Conservation (phyloP, 2,113 vertebrate species). For the Heterotilapia buettikoferi region DNA sequence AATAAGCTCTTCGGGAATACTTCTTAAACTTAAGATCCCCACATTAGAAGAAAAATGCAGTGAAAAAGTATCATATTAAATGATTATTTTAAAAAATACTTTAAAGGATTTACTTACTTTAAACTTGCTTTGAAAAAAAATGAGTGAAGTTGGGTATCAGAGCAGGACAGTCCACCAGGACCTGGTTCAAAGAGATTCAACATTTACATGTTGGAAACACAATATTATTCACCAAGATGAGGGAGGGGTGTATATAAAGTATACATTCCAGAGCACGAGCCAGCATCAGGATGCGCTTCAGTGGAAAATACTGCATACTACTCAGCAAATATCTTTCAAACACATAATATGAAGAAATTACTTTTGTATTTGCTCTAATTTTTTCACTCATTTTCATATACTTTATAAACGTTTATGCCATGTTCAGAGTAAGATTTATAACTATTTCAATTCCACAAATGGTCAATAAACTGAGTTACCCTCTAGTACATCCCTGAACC, state of each 20-base stretch:
- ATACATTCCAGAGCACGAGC: not conserved
- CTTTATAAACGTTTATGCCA: not conserved
- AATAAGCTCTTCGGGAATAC: not conserved
- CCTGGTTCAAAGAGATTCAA: not conserved
- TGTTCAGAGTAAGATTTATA: not conserved
- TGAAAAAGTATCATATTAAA: not conserved
- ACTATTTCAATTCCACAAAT: not conserved
- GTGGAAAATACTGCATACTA: not conserved
- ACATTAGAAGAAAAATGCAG: not conserved
- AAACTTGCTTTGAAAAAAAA: not conserved
- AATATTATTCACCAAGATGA: not conserved
- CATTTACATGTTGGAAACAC: not conserved
- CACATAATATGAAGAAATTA: not conserved
- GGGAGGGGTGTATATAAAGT: not conserved
- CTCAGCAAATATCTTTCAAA: not conserved
- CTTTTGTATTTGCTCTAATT: not conserved
- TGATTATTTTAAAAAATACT: not conserved
- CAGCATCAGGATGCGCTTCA: not conserved
- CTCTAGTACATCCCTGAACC: not conserved
- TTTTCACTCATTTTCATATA: not conserved
- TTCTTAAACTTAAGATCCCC: not conserved
- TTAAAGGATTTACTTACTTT: not conserved
- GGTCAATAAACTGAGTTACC: not conserved
- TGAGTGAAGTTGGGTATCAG: rapidly evolving
- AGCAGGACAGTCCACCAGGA: not conserved